phyloP scores from a whole-genome alignment of 2,888 invertebrate species.

The Drosophila longiperda region DNA sequence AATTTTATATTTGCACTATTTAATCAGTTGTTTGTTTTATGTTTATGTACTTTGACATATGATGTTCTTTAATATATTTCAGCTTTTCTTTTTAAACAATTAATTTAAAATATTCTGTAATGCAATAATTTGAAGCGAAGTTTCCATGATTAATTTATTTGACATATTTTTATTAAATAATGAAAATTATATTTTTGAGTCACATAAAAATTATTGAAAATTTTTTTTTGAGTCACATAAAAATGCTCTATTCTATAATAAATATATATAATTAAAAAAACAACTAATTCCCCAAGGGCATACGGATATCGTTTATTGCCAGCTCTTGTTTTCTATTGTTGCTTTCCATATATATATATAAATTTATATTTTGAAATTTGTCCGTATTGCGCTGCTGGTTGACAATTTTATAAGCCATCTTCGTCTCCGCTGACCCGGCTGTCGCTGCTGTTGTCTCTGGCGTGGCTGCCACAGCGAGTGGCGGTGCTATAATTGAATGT shows the following conservation, averaged over 20 bases:
- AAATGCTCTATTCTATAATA: neutral
- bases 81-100: neutral
- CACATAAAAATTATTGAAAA: neutral
- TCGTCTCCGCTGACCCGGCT: conserved; percentile 36
- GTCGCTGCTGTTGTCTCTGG: conserved; percentile 18
- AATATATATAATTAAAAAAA: neutral
- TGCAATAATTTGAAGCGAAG: fast-evolving
- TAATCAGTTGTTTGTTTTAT: neutral
- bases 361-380: conserved; percentile 30
- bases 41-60: neutral
- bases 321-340: conserved; percentile 14
- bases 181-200: neutral
- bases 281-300: conserved; percentile 5
- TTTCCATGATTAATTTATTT: neutral
- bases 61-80: neutral
- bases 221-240: neutral
- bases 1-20: neutral
- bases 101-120: neutral
- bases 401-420: conserved; percentile 72
- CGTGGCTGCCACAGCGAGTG: conserved; percentile 48
- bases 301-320: conserved; percentile 3
- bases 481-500: conserved; percentile 81
- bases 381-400: conserved; percentile 47
- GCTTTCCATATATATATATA: conserved; percentile 26
- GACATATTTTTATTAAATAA: neutral